phyloP scores from a whole-genome alignment of 64 coral and sea anemone genomes.

The Catalaphyllia jardinei region DNA sequence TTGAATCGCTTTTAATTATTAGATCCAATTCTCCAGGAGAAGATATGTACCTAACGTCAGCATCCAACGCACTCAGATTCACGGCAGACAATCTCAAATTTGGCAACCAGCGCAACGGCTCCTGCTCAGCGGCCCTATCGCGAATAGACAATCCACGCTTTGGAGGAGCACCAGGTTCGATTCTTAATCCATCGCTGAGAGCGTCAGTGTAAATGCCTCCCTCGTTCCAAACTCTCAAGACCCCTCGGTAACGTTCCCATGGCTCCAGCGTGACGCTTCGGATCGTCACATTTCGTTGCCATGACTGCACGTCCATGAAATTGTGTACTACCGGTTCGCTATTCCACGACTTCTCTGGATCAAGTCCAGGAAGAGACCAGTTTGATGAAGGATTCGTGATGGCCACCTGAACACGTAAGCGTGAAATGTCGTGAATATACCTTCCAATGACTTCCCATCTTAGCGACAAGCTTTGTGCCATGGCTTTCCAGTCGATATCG shows the following conservation, averaged over 20 bases:
- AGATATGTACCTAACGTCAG: slow-evolving; percentile 78
- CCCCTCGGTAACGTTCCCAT: slow-evolving; percentile 72
- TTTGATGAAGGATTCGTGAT: slow-evolving; percentile 48
- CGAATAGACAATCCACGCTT: slow-evolving; percentile 32
- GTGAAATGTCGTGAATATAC: slow-evolving; percentile 64
- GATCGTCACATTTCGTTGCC: slow-evolving; percentile 72
- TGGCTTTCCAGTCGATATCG: slow-evolving; percentile 87
- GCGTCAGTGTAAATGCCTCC: slow-evolving; percentile 67
- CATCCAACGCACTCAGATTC: slow-evolving; percentile 51
- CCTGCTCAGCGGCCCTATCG: slow-evolving; percentile 67
- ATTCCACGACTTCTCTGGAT: slow-evolving; percentile 31
- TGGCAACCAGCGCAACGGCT: slow-evolving; percentile 69
- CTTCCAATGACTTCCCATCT: slow-evolving; percentile 61
- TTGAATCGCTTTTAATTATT: slow-evolving; percentile 17
- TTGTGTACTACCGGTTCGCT: slow-evolving; percentile 61
- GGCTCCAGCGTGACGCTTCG: slow-evolving; percentile 20
- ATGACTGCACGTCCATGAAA: slow-evolving; percentile 73
- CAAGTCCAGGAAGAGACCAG: slow-evolving; percentile 27
- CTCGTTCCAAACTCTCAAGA: slow-evolving; percentile 64
- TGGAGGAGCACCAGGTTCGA: slow-evolving; percentile 67
- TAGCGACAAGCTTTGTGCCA: slow-evolving; percentile 63
- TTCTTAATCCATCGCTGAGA: slow-evolving; percentile 49
- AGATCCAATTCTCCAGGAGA: slow-evolving; percentile 31
- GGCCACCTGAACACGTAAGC: slow-evolving; percentile 69
- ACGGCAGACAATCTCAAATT: slow-evolving; percentile 46